Evolutionary conservation across 2,113 vertebrate species (phyloP).

Genomic region (Hiodon tergisus): DNA sequence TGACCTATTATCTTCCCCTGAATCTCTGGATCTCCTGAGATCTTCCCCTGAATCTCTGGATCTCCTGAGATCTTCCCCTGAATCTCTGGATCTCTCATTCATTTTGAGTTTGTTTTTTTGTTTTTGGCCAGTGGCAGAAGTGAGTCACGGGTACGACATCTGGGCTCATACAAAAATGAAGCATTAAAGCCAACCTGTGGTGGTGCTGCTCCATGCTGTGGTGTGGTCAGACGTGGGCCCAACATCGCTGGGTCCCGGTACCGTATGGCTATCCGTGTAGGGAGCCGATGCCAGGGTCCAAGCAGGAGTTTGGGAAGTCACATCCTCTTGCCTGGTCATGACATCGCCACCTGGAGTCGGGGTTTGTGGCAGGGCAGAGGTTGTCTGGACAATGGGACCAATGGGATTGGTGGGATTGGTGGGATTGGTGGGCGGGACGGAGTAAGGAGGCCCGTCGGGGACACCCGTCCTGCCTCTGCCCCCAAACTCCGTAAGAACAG

Average conservation of each 20-base stretch:
- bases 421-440: constrained; percentile 39
- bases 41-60: no score
- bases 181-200: constrained; percentile 47
- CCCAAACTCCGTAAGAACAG: neutral
- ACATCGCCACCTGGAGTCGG: constrained; percentile 40
- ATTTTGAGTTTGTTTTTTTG: no score
- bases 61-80: no score
- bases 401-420: no score
- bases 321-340: constrained; percentile 39
- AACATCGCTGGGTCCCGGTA: neutral
- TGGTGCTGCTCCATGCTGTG: constrained; percentile 53
- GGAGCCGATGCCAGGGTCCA: neutral
- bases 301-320: constrained; percentile 9
- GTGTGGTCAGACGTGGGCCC: constrained; percentile 30
- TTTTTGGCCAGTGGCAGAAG: no score
- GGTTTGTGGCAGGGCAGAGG: constrained; percentile 38
- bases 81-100: no score
- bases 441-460: constrained; percentile 29
- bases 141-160: no score
- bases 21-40: no score
- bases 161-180: no score
- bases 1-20: no score
- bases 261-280: neutral
- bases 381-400: constrained; percentile 27
- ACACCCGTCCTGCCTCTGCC: neutral